These are phyloP conservation scores for Sycon ciliatum DNA, from an alignment of 37 sponge, comb jelly and placozoan species.

Conservation along the genomic window DNA sequence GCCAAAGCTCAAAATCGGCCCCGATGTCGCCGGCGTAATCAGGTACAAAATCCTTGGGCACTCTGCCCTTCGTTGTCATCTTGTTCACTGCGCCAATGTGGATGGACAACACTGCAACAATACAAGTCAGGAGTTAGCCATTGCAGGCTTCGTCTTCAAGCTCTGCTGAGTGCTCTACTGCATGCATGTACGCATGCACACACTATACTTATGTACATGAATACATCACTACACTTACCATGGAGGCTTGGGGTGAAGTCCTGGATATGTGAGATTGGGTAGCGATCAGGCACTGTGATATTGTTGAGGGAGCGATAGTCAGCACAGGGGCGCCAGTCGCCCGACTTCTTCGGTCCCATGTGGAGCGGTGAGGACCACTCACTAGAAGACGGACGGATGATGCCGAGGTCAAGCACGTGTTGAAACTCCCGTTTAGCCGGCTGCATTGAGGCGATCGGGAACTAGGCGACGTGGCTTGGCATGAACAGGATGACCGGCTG, in stretches of 20 bases:
- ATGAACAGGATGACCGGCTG: conserved; percentile 34
- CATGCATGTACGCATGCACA: too few species aligned
- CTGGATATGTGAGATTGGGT: conserved; percentile 56
- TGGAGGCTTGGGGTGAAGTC: conserved; percentile 39
- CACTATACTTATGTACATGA: too few species aligned
- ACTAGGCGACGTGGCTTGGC: conserved; percentile 35
- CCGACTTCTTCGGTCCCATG: conserved; percentile 40
- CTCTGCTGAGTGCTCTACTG: too few species aligned
- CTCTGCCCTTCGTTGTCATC: too few species aligned
- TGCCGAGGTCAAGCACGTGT: conserved; percentile 38
- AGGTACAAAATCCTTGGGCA: too few species aligned
- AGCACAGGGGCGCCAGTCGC: conserved; percentile 65
- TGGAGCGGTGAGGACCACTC: conserved; percentile 30
- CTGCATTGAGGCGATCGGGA: conserved; percentile 24
- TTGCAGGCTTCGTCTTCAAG: too few species aligned
- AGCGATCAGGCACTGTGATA: conserved; percentile 40
- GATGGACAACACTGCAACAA: too few species aligned
- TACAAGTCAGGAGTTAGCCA: too few species aligned
- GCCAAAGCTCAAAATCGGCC: too few species aligned
- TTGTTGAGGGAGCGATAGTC: conserved; percentile 62
- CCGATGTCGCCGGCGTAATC: too few species aligned
- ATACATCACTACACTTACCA: too few species aligned
- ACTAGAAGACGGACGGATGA: conserved; percentile 38
- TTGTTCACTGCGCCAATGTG: too few species aligned
- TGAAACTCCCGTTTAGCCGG: conserved; percentile 32